Base-by-base conservation (phyloP, 2,113 vertebrate species). In the Psilopsiagon aymara region DNA sequence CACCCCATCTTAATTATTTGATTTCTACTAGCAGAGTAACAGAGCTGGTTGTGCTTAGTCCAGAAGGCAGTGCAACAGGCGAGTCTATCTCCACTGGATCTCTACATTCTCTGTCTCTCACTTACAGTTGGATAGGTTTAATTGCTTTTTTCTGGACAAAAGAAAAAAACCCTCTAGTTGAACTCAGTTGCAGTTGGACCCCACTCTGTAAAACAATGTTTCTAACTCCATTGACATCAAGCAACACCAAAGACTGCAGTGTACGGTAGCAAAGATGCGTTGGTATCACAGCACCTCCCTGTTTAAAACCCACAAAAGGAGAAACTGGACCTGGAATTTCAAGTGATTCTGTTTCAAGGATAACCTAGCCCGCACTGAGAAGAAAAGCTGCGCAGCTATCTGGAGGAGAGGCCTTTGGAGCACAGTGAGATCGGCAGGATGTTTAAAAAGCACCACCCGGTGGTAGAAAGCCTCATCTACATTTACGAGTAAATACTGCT, bases 361-460 rank as follows among this genome's bases (percentile, higher is more conserved):
- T 24, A 37, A 62, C 7, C 13, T 9, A 9, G 9, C 5, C 13
- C 1, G 21, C 11, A 4, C 21, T 59, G 0, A 5, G 0, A 7
- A 41, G 28, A 23, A 78, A 80, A 63, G 46, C 63, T 14, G 41
- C 3, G 44, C 44, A 44, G 1, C 67, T 27, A 0, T 2, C 5
- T 0, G 9, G 57, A 59, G 23, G 7, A 23, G 1, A 21, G 71
- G 20, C 5, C 28, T 51, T 3, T 41, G 19, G 1, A 3, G 29
- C 1, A 9, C 8, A 29, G 37, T 1, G 11, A 24, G 63, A 44
- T 3, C 71, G 6, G 18, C 23, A 93, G 29, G 16, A 46, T n/a
- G 88, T 67, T 76, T 31, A 78, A 68, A 87, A 92, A 0, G 1
- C 92, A 52, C 97, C 96, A 95, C 83, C 97, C 79, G 35, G 94